Base-by-base conservation (phyloP, 2,888 invertebrate genomes). In the Agrotis puta region DNA sequence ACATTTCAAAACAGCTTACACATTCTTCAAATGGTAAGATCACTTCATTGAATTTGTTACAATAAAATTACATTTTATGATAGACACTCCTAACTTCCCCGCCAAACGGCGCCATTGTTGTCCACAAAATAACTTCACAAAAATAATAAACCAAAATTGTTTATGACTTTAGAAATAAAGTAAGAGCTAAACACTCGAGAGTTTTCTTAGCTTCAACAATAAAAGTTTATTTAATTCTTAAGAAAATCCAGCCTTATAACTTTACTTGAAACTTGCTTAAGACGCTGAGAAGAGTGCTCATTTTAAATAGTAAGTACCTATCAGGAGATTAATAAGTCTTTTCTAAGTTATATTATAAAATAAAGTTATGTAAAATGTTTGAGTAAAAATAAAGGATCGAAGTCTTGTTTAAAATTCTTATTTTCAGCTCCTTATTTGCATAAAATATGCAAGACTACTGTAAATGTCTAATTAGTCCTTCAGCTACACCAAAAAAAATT, bases 211-310 rank as follows among this genome's bases (percentile, higher is more conserved):
- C 66, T 78, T 64, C 63, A 68, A 77, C 67, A 85, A 85, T 83
- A 81, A 79, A 82, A 85, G 65, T 85, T 83, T 75, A 70, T 79
- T 70, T 78, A 72, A 79, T 82, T 85, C 78, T 66, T 74, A 87
- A 88, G 84, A 83, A 89, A 76, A 85, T 84, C 78, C 81, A 80
- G 74, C 74, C 74, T 84, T 74, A 77, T 27, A 79, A 86, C 84
- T 85, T 81, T 81, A 85, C 87, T 87, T 80, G 76, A 83, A 85
- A 87, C 74, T 84, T 84, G 61, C 70, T 81, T 79, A 84, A 84
- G 70, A 81, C 62, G 65, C 70, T 73, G 50, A 64, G 69, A 74
- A 56, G 56, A 64, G 63, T 66, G 64, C 65, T 83, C 70, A 58
- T 64, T 74, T 71, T 54, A 70, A 67, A 64, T 58, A 22, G 18